Base-by-base conservation (phyloP, 1,140 invertebrate genomes). In the Plectus sambesii region DNA sequence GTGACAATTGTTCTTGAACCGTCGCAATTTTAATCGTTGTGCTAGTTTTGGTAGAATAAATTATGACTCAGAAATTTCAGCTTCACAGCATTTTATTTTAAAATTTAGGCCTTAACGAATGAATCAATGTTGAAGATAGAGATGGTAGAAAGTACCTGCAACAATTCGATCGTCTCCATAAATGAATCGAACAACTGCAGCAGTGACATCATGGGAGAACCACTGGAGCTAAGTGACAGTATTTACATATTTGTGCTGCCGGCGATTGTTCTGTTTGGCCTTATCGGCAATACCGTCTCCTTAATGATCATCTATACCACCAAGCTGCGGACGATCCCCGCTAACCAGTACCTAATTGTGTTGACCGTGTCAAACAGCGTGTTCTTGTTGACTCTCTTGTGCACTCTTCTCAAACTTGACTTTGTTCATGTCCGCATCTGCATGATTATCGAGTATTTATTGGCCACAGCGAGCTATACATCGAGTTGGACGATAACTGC, bases 261-360 rank as follows among this genome's bases (percentile, higher is more conserved):
- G 4, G 41, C 52, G 15, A 69, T 67, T 29, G 61, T 69, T 8
- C 27, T 59, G 12, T 49, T 69, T 47, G 64, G 64, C n/a, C 29
- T 69, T 2, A 30, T 45, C 33, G 64, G 64, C 12, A 67, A 67
- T 51, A 20, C 57, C 12, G 47, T 69, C 29, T 63, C 63, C 2
- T 52, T 67, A 12, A 61, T 69, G n/a, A 65, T 66, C 5, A 67
- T 67, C 43, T 59, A 68, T 22, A 49, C 63, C 43, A 63, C 66
- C 2, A 23, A 63, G 33, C 58, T 67, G 8, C 39, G n/a, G n/a
- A n/a, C n/a, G n/a, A 62, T 59, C 17, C 46, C 63, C 5, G 64
- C 64, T 37, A 69, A 67, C 49, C 59, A 66, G 25, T 67, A 67
- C 44, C 47, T 67, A 9, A 62, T 67, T 24, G 63, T 67, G 30